Evolutionary conservation across 2,797 vertebrate genomes (phyloP).

Genomic region (Megaceryle alcyon): DNA sequence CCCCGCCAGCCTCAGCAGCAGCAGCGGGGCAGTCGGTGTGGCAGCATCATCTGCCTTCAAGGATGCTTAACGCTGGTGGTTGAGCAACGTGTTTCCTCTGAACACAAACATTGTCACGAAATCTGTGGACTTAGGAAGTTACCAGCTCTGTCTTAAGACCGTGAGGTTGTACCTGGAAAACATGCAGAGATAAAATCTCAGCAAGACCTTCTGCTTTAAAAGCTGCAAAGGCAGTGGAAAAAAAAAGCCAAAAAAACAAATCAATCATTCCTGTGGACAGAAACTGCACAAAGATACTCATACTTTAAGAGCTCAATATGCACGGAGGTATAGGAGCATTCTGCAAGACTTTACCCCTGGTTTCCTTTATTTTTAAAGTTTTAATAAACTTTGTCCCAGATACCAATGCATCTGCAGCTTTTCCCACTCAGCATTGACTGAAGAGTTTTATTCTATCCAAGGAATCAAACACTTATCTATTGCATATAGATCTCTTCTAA

Average conservation of each 20-base stretch:
- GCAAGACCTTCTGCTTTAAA: not conserved
- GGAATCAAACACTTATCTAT: not conserved
- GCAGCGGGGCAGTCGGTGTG: not conserved
- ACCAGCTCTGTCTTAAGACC: not conserved
- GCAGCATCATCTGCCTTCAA: not conserved
- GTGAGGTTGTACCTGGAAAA: not conserved
- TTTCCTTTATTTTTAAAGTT: not conserved
- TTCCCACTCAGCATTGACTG: not conserved
- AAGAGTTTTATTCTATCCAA: not conserved
- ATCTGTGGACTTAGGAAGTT: not conserved
- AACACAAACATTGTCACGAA: not conserved
- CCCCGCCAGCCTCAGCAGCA: not conserved
- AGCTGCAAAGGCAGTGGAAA: not conserved
- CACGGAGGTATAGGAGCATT: not conserved
- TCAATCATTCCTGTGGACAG: not conserved
- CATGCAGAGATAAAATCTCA: not conserved
- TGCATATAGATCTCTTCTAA: not conserved
- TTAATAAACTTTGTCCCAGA: not conserved
- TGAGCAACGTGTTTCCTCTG: not conserved
- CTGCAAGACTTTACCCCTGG: not conserved
- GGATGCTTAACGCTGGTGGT: not conserved
- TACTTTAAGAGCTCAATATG: not conserved
- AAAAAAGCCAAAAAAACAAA: not conserved
- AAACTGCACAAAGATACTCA: not conserved
- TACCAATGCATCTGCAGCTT: not conserved